Evolutionary conservation across 1,140 invertebrate genomes (phyloP).

Genomic region (Teleopsis dalmanni): DNA sequence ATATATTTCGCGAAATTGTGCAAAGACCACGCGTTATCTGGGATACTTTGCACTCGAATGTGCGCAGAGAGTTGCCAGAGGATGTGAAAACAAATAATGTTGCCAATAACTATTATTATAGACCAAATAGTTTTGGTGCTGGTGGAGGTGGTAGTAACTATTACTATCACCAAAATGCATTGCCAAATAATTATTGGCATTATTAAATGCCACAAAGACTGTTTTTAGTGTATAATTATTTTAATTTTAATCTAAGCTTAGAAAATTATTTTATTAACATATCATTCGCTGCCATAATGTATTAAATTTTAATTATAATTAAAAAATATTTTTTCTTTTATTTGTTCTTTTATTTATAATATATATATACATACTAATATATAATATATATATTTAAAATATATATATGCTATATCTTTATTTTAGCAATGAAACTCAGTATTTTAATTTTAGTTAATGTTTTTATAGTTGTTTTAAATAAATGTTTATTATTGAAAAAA

Average conservation of each 20-base stretch:
- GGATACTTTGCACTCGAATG: constrained; percentile 28
- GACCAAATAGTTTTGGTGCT: constrained; percentile 6
- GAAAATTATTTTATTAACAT: too few species aligned
- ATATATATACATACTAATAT: too few species aligned
- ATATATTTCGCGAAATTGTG: constrained; percentile 36
- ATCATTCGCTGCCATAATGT: too few species aligned
- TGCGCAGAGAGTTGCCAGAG: constrained; percentile 24
- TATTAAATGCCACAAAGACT: constrained; percentile 11
- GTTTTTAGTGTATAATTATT: not conserved
- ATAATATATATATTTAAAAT: too few species aligned
- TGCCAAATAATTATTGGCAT: constrained; percentile 12
- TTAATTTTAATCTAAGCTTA: too few species aligned
- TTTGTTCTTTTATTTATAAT: too few species aligned
- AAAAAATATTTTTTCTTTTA: too few species aligned
- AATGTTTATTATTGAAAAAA: not conserved
- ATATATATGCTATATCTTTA: too few species aligned
- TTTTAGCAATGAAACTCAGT: too few species aligned
- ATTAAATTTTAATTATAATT: too few species aligned
- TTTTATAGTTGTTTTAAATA: not conserved
- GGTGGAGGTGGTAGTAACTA: not conserved
- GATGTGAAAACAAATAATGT: constrained; percentile 1
- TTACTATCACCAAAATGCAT: not conserved
- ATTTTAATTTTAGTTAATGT: too few species aligned
- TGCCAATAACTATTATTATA: constrained; percentile 26
- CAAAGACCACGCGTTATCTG: constrained; percentile 30